Base-by-base conservation (phyloP, 2,113 vertebrate species). In the Sitta europaea region DNA sequence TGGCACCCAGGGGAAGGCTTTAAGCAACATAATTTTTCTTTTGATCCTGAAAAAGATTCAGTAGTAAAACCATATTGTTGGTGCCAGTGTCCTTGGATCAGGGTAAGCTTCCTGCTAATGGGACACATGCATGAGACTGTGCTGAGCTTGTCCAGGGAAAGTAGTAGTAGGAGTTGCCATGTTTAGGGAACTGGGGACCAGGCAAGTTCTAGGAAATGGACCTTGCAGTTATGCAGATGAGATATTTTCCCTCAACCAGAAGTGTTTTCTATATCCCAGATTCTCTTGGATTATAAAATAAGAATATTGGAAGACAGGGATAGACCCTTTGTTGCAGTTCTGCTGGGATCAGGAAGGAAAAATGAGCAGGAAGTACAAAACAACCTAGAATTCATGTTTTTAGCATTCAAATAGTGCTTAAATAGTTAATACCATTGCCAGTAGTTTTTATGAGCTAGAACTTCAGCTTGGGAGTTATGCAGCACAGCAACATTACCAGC, bases 51-150 rank as follows among this genome's bases (percentile, higher is more conserved):
- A 48, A 65, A 55, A 74, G 33, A n/a, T 75, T 68, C 62, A 29
- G 6, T 20, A 66, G 16, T 31, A 81, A 68, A 92, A 55, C n/a
- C 50, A 35, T 27, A 36, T 14, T 50, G 50, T 55, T 61, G 58
- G 35, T 86, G 42, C 1, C 4, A 57, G 61, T 50, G 45, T 53
- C 22, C 29, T 43, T 57, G 48, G 29, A 35, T 61, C 50, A 53
- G 28, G 22, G 12, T 29, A 36, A 84, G 25, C 36, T 33, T 81
- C 33, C 61, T 59, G 74, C 42, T 2, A 2, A 9, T 0, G 1
- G 29, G 31, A 40, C 33, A 21, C 6, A 6, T 4, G 31, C 31
- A 23, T 0, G 1, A 62, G 14, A 16, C 55, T 4, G 6, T 74
- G 47, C 19, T 28, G 63, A 74, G 31, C 61, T 75, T 55, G 43